A percentile compares a stretch with the other conserved stretches of the same genome.
Evolutionary conservation across 1,140 invertebrate genomes (phyloP).

Genomic region (Dendroctonus valens): DNA sequence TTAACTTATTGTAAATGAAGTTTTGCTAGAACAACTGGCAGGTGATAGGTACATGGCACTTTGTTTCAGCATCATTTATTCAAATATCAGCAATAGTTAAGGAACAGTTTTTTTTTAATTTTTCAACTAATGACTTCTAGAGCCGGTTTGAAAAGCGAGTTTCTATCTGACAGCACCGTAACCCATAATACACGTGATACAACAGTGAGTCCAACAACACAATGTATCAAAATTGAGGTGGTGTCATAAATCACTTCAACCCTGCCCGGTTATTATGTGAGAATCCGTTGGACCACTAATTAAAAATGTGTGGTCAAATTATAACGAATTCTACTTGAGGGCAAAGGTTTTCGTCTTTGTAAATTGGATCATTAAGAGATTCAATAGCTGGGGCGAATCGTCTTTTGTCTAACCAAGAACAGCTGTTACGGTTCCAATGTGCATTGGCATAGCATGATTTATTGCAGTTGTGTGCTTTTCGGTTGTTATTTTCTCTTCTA

Average conservation of each 20-base stretch:
- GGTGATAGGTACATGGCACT: too few relatives aligned
- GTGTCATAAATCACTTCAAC: slow-evolving; percentile 20
- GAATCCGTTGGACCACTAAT: slow-evolving; percentile 9
- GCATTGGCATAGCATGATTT: neutral
- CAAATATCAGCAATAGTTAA: too few relatives aligned
- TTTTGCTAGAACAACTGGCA: too few relatives aligned
- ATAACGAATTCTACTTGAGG: slow-evolving; percentile 4
- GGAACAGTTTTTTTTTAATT: too few relatives aligned
- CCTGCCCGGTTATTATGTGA: slow-evolving; percentile 11
- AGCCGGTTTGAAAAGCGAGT: too few relatives aligned
- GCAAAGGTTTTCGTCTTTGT: slow-evolving; percentile 6
- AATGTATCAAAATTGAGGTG: slow-evolving; percentile 20
- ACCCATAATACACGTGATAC: slow-evolving; percentile 6
- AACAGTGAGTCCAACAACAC: slow-evolving; percentile 5
- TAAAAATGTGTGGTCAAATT: slow-evolving; percentile 9
- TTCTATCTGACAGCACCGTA: neutral
- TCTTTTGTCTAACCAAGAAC: neutral
- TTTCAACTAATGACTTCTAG: too few relatives aligned
- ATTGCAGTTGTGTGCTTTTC: too few relatives aligned
- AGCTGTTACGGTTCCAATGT: neutral
- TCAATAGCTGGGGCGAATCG: neutral
- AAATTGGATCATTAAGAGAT: slow-evolving; percentile 1
- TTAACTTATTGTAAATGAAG: too few relatives aligned
- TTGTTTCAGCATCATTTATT: too few relatives aligned
- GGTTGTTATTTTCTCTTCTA: too few relatives aligned